These are phyloP conservation scores for Hirtodrosophila histrioides DNA, from an alignment of 2,888 invertebrate species.

Conservation along the genomic window DNA sequence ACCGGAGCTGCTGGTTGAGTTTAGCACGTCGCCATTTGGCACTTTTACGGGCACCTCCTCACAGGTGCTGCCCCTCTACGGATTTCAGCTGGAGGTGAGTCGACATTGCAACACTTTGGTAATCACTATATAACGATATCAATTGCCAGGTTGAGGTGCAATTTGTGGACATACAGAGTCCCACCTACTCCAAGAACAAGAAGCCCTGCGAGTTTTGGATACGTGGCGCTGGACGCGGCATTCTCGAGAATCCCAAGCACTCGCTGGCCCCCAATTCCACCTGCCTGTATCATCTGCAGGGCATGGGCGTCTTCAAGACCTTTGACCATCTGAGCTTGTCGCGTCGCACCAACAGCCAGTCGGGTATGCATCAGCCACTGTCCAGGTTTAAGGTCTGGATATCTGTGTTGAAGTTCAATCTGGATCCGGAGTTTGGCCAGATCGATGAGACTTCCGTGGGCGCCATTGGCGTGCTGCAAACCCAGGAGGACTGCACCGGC, in stretches of 20 bases:
- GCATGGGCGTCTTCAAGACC: slow-evolving; percentile 86
- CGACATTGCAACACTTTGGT: not conserved
- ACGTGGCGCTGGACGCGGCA: slow-evolving; percentile 91
- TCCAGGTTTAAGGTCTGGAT: slow-evolving; percentile 93
- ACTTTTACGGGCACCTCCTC: slow-evolving; percentile 92
- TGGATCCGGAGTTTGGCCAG: slow-evolving; percentile 87
- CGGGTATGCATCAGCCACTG: slow-evolving; percentile 85
- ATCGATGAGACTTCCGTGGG: slow-evolving; percentile 83
- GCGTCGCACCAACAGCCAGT: slow-evolving; percentile 85
- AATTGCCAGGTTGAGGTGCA: slow-evolving; percentile 87
- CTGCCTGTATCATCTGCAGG: slow-evolving; percentile 93
- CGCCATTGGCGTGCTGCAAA: slow-evolving; percentile 84
- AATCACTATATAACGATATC: not conserved
- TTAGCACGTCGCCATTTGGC: slow-evolving; percentile 94
- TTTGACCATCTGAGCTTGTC: slow-evolving; percentile 85
- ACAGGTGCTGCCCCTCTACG: slow-evolving; percentile 91
- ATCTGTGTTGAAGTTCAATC: slow-evolving; percentile 93
- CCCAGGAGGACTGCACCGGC: slow-evolving; percentile 91
- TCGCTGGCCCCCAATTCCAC: slow-evolving; percentile 94
- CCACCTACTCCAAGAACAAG: slow-evolving; percentile 93
- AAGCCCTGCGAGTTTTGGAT: slow-evolving; percentile 94
- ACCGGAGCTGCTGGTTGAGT: slow-evolving; percentile 94
- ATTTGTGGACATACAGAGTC: slow-evolving; percentile 93
- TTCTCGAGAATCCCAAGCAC: slow-evolving; percentile 93
- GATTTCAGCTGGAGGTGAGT: slow-evolving; percentile 94